These are phyloP conservation scores for Amazona finschi DNA, from an alignment of 2,797 vertebrate genomes.

Conservation along the genomic window DNA sequence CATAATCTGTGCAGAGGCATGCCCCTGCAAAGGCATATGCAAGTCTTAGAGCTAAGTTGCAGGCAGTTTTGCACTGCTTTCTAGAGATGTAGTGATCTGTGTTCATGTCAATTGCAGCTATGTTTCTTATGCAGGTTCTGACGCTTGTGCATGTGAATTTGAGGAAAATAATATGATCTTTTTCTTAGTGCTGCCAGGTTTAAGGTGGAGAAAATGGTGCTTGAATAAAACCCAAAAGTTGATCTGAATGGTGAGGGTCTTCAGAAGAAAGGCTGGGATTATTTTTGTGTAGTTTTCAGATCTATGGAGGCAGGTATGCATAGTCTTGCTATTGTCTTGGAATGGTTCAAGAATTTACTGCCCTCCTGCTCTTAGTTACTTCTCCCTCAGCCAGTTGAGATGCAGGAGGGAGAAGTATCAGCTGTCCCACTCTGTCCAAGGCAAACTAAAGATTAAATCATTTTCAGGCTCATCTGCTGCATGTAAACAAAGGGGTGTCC, in stretches of 20 bases:
- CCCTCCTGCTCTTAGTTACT: neutral
- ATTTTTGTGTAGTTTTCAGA: neutral
- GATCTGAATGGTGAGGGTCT: neutral
- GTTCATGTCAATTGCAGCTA: neutral
- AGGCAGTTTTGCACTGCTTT: neutral
- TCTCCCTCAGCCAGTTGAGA: neutral
- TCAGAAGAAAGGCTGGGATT: neutral
- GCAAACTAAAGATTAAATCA: neutral
- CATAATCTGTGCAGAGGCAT: neutral
- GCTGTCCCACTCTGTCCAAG: neutral
- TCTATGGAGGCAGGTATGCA: neutral
- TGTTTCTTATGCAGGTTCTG: accelerated
- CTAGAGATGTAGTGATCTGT: neutral
- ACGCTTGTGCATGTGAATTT: neutral
- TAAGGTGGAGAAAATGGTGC: neutral
- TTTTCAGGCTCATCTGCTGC: neutral
- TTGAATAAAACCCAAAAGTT: neutral
- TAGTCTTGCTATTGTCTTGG: neutral
- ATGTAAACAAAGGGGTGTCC: neutral
- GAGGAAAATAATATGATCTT: neutral
- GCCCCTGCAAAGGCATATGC: neutral
- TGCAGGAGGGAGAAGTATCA: neutral
- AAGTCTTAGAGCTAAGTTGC: neutral
- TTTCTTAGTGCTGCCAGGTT: neutral
- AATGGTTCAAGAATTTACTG: neutral